Evolutionary conservation across 2,888 invertebrate species (phyloP), one percentile per base, ranked within the genome.

Genomic region (Notocelia uddmanniana): DNA sequence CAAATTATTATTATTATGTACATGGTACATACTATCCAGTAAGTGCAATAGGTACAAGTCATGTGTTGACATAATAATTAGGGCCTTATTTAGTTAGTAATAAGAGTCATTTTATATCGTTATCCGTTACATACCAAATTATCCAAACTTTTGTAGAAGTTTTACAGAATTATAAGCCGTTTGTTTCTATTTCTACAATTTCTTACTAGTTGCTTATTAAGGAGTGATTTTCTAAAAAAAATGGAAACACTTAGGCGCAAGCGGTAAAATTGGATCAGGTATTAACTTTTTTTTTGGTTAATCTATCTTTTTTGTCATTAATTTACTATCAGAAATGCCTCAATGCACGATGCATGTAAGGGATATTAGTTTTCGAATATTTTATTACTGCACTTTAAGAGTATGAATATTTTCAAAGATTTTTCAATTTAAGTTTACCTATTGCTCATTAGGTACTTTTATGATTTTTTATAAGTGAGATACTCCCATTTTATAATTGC

Each of bases 41-140:
- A 87, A 86, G 85, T 86, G 85, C 85, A 84, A 86, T 89, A 89
- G 88, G 91, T 91, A 91, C 90, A 91, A 91, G 88, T 87, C 83
- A 83, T 81, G 79, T 73, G 50, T 76, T 85, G 85, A 85, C 88
- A 85, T 86, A 85, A 84, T 83, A 83, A 80, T 76, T 75, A 74
- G 79, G 78, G 76, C 76, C 71, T 74, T 58, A 76, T 70, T n/a
- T 52, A 59, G 66, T 31, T 70, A 66, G 41, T 68, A 75, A 60
- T 76, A 78, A 75, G 75, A 77, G 76, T 74, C 75, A 77, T 75
- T 68, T 79, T 79, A 75, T 73, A 75, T 80, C 78, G 78, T 81
- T 76, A 77, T 80, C 78, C 76, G 78, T 75, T 72, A 69, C 62
- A 78, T 79, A 82, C 78, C 80, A 80, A 82, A 80, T 78, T 78